These are phyloP conservation scores for Proctacanthus coquilletti DNA, from an alignment of 1,140 invertebrate genomes.

Conservation along the genomic window DNA sequence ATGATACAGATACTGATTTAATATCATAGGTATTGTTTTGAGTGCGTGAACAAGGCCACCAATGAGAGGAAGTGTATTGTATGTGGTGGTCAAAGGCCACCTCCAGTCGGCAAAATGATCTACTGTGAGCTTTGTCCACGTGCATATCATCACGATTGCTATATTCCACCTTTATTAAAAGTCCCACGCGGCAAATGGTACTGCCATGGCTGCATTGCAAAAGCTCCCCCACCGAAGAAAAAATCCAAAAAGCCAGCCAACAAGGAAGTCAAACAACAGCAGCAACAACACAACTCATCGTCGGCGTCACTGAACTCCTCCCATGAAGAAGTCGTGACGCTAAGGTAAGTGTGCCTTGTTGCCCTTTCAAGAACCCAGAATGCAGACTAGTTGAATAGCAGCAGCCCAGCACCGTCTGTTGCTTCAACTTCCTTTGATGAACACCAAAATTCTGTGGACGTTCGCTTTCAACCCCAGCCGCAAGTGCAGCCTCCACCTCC, in stretches of 20 bases:
- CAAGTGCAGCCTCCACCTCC: not conserved
- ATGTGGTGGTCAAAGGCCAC: slow-evolving; percentile 57
- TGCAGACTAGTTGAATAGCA: too few relatives aligned
- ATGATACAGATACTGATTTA: not conserved
- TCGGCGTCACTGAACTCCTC: slow-evolving; percentile 30
- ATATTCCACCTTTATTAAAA: slow-evolving; percentile 73
- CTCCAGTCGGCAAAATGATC: slow-evolving; percentile 50
- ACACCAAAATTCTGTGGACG: slow-evolving; percentile 24
- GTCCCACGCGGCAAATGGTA: slow-evolving; percentile 79
- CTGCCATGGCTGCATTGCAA: slow-evolving; percentile 62
- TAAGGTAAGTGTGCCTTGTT: slow-evolving; percentile 24
- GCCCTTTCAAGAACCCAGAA: too few relatives aligned
- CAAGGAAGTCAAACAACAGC: slow-evolving; percentile 12
- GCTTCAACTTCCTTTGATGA: slow-evolving; percentile 25
- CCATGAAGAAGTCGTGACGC: slow-evolving; percentile 30
- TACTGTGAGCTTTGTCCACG: slow-evolving; percentile 79
- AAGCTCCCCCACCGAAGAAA: slow-evolving; percentile 50
- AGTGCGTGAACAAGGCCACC: slow-evolving; percentile 91
- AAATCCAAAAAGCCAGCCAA: slow-evolving; percentile 26
- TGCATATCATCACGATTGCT: slow-evolving; percentile 83
- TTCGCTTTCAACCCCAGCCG: slow-evolving; percentile 15
- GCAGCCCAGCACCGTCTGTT: slow-evolving; percentile 26
- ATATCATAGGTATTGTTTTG: slow-evolving; percentile 70
- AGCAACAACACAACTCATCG: slow-evolving; percentile 16
- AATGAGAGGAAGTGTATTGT: slow-evolving; percentile 76